Percentiles rank a stretch among this genome's conserved stretches.
These are phyloP conservation scores for Proisotoma minuta DNA, from an alignment of 2,888 invertebrate genomes.

Conservation along the genomic window DNA sequence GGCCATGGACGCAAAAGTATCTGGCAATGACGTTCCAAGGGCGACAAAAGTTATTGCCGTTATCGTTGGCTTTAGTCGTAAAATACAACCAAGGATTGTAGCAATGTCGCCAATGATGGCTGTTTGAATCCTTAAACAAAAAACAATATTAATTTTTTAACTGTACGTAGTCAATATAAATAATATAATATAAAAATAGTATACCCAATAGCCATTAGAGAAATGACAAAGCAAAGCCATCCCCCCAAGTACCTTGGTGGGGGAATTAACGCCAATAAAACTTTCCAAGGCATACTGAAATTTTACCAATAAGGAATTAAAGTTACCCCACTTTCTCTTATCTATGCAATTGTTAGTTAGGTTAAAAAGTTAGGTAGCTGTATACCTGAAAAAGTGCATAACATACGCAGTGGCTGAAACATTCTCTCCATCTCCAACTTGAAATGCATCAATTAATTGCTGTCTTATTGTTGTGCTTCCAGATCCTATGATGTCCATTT, in stretches of 20 bases:
- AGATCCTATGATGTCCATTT: conserved; percentile 54
- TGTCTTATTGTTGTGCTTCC: conserved; percentile 47
- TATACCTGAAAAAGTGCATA: conserved; percentile 57
- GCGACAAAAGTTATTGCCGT: conserved; percentile 58
- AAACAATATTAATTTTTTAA: too few species aligned
- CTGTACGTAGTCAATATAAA: too few species aligned
- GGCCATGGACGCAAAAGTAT: conserved; percentile 59
- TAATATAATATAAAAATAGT: too few species aligned
- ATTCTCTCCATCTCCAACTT: conserved; percentile 57
- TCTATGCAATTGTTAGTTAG: too few species aligned
- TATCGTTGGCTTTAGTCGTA: conserved; percentile 55
- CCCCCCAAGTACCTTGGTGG: conserved; percentile 57
- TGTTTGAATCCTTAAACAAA: conserved; percentile 56
- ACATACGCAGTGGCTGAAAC: conserved; percentile 56
- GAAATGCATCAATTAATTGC: conserved; percentile 56
- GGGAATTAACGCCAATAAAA: conserved; percentile 54
- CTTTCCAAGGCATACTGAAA: conserved; percentile 54
- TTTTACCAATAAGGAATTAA: too few species aligned
- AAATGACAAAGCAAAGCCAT: conserved; percentile 57
- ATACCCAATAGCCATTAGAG: conserved; percentile 57
- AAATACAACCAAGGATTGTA: conserved; percentile 58
- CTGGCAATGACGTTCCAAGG: conserved; percentile 58
- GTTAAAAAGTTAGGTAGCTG: neutral
- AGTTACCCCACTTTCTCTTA: too few species aligned
- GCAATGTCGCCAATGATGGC: conserved; percentile 59